Evolutionary conservation across 2,797 vertebrate genomes (phyloP).

Genomic region (Gobio occitaniae): DNA sequence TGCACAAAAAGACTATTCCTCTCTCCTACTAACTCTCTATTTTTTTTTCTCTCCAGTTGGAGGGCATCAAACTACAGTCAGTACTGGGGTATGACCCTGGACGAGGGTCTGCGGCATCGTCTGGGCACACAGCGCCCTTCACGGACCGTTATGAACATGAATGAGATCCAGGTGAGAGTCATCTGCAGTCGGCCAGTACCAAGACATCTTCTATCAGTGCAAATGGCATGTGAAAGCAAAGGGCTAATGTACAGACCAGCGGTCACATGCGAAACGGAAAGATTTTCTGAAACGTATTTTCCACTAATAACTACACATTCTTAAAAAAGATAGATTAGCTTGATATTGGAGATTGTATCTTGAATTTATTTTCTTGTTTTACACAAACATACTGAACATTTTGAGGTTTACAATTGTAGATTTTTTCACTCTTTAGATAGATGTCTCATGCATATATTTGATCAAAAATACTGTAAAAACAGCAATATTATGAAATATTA

Average conservation of each 20-base stretch:
- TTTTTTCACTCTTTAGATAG: neutral
- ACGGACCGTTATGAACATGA: conserved; percentile 92
- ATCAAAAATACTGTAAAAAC: neutral
- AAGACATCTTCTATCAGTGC: neutral
- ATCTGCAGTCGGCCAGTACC: neutral
- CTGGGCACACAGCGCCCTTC: conserved; percentile 91
- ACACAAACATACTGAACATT: neutral
- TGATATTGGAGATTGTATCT: neutral
- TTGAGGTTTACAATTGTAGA: neutral
- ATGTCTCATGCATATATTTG: neutral
- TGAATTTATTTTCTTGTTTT: neutral
- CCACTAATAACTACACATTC: neutral
- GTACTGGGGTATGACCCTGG: conserved; percentile 92
- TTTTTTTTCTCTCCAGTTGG: conserved; percentile 81
- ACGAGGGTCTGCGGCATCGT: conserved; percentile 89
- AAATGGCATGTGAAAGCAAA: neutral
- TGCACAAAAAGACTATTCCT: neutral
- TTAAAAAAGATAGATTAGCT: neutral
- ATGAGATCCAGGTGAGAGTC: conserved; percentile 90
- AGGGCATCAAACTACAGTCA: conserved; percentile 91
- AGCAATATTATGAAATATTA: neutral
- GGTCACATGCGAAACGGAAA: neutral
- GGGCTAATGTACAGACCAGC: neutral
- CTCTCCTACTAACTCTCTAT: neutral
- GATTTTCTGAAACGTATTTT: too few species aligned